Percentiles rank a stretch among this genome's conserved stretches.
Evolutionary conservation across 2,797 vertebrate genomes (phyloP).

Genomic region (Florisuga fusca): DNA sequence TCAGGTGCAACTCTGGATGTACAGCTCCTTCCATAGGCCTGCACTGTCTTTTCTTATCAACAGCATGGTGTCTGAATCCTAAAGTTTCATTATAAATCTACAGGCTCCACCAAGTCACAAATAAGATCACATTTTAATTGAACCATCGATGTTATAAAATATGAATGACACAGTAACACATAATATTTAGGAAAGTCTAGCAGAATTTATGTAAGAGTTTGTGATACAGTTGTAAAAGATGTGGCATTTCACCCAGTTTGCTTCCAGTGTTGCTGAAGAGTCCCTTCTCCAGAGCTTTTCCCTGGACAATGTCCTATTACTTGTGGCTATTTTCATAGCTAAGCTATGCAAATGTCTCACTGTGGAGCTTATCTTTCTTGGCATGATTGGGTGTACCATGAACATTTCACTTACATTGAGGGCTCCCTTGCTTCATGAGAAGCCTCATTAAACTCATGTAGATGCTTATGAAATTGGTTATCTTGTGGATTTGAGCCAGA

Average conservation of each 20-base stretch:
- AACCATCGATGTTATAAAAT: not conserved
- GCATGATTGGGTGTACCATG: not conserved
- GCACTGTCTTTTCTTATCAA: fast-evolving
- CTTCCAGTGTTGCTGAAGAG: not conserved
- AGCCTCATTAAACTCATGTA: not conserved
- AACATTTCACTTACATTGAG: not conserved
- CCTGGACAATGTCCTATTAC: not conserved
- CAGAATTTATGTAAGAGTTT: not conserved
- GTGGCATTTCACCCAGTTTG: not conserved
- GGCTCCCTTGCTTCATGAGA: not conserved
- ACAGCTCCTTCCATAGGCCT: not conserved
- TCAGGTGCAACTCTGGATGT: not conserved
- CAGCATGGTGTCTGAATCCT: not conserved
- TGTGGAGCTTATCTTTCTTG: not conserved
- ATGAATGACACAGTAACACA: not conserved
- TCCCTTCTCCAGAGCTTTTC: not conserved
- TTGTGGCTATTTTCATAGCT: not conserved
- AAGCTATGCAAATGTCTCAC: not conserved
- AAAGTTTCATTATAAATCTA: not conserved
- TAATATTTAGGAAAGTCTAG: not conserved
- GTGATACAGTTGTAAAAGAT: constrained; percentile 22
- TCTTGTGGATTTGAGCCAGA: not conserved
- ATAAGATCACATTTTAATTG: constrained; percentile 25
- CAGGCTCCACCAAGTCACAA: not conserved
- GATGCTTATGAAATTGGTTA: not conserved